These are phyloP conservation scores for Oophaga pumilio DNA, from an alignment of 2,113 vertebrate species.

Conservation along the genomic window DNA sequence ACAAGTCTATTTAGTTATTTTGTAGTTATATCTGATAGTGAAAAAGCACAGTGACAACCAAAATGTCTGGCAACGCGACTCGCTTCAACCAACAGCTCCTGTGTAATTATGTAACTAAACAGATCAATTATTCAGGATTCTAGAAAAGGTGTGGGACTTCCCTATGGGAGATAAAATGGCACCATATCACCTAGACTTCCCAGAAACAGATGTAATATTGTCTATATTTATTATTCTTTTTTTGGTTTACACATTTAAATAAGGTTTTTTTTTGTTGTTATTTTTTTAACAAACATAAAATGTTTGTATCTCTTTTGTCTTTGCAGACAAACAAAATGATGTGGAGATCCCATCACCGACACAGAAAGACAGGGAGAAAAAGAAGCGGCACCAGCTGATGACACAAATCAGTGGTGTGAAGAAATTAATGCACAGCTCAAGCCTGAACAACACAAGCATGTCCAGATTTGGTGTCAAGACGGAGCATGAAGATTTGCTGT, in stretches of 20 bases:
- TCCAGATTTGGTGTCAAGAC: slow-evolving; percentile 94
- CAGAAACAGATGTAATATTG: too few relatives aligned
- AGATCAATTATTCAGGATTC: neutral
- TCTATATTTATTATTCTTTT: neutral
- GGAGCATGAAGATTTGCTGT: slow-evolving; percentile 91
- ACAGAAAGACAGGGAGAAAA: slow-evolving; percentile 92
- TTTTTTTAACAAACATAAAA: neutral
- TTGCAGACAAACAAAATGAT: slow-evolving; percentile 95
- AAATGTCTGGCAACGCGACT: neutral
- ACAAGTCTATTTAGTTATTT: neutral
- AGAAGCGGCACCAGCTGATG: slow-evolving; percentile 93
- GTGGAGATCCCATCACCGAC: slow-evolving; percentile 94
- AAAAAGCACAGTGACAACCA: neutral
- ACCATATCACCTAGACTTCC: neutral
- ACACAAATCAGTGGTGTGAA: slow-evolving; percentile 94
- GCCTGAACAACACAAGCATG: slow-evolving; percentile 82
- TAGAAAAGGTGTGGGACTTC: neutral
- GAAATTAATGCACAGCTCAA: slow-evolving; percentile 88
- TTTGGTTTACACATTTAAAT: neutral
- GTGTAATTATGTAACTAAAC: neutral
- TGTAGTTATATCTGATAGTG: neutral
- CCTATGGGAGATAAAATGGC: too few relatives aligned
- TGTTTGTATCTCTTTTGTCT: neutral
- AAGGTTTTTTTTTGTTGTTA: neutral
- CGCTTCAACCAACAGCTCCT: neutral